Evolutionary conservation across 2,113 vertebrate genomes (phyloP).

Genomic region (Falco punctatus): DNA sequence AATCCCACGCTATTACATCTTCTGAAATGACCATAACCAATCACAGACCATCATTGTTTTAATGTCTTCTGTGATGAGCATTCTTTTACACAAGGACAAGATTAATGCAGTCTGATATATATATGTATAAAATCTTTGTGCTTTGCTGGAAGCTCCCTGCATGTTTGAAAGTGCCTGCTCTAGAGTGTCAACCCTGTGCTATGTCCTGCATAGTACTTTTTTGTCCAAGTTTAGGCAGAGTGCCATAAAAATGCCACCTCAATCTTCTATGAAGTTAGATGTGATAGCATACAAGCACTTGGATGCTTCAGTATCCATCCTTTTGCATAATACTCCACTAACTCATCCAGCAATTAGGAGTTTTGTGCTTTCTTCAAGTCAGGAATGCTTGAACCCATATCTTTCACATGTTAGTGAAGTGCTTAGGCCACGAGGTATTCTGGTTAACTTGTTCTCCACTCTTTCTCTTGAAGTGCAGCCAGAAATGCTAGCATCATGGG

Average conservation of each 20-base stretch:
- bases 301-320: background rate
- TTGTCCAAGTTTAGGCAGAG: background rate
- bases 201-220: background rate
- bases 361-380: background rate
- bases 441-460: background rate
- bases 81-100: background rate
- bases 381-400: background rate
- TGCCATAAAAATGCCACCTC: background rate
- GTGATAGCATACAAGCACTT: background rate
- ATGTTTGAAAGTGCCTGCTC: background rate
- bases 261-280: background rate
- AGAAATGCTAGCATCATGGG: background rate
- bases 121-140: background rate
- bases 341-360: background rate
- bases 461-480: conserved; percentile 14
- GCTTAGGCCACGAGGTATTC: background rate
- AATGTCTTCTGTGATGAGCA: background rate
- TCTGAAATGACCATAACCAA: background rate
- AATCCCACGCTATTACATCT: background rate
- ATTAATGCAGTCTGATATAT: background rate
- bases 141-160: background rate
- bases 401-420: background rate
- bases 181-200: background rate
- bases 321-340: background rate
- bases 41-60: background rate